Evolutionary conservation across 2,888 invertebrate genomes (phyloP).

Genomic region (Coremacera marginata): DNA sequence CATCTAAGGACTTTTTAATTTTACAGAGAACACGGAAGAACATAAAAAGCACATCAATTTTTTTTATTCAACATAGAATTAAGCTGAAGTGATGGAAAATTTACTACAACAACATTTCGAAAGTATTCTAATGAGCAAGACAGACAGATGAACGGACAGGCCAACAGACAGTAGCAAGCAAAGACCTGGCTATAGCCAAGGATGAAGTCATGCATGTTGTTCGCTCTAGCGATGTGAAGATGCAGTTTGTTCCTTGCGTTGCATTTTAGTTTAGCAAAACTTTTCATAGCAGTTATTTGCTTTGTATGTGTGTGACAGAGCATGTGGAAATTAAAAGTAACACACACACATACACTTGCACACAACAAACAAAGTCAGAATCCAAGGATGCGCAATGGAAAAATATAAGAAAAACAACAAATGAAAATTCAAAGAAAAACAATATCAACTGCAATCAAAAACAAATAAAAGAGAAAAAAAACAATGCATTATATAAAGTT

Average conservation of each 20-base stretch:
- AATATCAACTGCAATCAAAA: slow-evolving; percentile 26
- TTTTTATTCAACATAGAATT: slow-evolving; percentile 10
- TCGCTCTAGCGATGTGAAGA: slow-evolving; percentile 23
- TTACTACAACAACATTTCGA: slow-evolving; percentile 49
- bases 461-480: slow-evolving; percentile 9
- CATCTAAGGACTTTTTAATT: slow-evolving; percentile 24
- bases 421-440: slow-evolving; percentile 12
- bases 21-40: slow-evolving; percentile 39
- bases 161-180: neutral
- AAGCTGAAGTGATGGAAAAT: slow-evolving; percentile 33
- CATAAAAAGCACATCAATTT: slow-evolving; percentile 41
- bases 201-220: neutral
- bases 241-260: slow-evolving; percentile 35
- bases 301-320: neutral
- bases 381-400: neutral
- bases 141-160: slow-evolving; percentile 22
- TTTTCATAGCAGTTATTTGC: slow-evolving; percentile 18
- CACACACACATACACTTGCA: neutral
- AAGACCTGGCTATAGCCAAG: neutral
- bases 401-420: slow-evolving; percentile 14
- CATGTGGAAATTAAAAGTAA: neutral
- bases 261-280: slow-evolving; percentile 28
- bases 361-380: neutral
- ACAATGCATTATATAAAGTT: slow-evolving; percentile 14
- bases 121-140: slow-evolving; percentile 61